Conservation (phyloP, 2,888 invertebrate genomes). For the Eupithecia vulgata region DNA sequence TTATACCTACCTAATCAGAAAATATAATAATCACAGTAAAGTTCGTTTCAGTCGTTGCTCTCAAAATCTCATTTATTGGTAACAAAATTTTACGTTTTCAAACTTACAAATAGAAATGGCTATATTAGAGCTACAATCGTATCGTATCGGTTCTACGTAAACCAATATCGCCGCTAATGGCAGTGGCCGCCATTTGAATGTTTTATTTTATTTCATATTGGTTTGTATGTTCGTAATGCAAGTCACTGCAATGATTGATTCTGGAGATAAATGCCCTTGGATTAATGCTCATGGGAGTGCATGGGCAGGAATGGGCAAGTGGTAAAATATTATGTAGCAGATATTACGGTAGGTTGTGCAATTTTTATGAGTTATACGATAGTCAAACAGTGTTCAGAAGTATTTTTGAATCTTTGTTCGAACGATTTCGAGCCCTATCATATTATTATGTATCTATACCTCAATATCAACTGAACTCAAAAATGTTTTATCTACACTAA, state of each 20-base stretch:
- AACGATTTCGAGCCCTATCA: background rate
- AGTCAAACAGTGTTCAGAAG: background rate
- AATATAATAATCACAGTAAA: background rate
- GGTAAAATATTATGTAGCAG: background rate
- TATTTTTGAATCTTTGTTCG: background rate
- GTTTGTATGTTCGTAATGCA: conserved; percentile 43
- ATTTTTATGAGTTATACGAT: background rate
- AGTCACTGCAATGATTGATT: conserved; percentile 46
- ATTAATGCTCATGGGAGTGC: conserved; percentile 28
- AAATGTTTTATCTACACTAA: too few species aligned
- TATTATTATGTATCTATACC: background rate
- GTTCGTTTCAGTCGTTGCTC: background rate
- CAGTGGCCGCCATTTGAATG: conserved; percentile 58
- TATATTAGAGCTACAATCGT: conserved; percentile 55
- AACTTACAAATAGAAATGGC: background rate
- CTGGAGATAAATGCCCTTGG: conserved; percentile 27
- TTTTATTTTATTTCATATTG: conserved; percentile 58
- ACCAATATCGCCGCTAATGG: conserved; percentile 67
- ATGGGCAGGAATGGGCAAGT: background rate
- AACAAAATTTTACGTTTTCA: conserved; percentile 56
- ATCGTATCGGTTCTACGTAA: conserved; percentile 62
- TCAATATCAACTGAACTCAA: background rate
- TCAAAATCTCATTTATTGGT: conserved; percentile 46
- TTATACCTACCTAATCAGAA: background rate
- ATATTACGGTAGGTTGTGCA: background rate